Evolutionary conservation across 2,113 vertebrate genomes (phyloP).

Genomic region (Octodon degus): DNA sequence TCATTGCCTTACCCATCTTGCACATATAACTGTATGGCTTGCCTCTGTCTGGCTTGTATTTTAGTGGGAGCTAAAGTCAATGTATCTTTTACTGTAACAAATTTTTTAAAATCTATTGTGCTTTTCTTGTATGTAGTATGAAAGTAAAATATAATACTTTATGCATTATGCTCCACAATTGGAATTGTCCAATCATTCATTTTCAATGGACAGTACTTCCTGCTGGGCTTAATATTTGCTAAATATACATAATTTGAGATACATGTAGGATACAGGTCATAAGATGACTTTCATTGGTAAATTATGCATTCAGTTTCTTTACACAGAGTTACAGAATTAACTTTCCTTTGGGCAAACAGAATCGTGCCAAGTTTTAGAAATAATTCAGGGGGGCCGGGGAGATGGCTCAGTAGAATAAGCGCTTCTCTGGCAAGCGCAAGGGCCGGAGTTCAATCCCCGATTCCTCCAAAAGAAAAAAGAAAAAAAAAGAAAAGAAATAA

Average conservation of each 20-base stretch:
- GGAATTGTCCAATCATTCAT: slow-evolving; percentile 69
- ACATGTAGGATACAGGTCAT: background rate
- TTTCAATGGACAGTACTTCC: slow-evolving; percentile 34
- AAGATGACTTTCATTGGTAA: slow-evolving; percentile 18
- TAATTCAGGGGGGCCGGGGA: background rate
- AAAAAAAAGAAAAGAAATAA: background rate
- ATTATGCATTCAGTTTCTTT: slow-evolving; percentile 23
- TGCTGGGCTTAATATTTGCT: background rate
- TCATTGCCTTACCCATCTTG: too few species aligned
- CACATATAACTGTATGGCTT: too few species aligned
- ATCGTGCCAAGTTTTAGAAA: background rate
- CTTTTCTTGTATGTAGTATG: slow-evolving; percentile 36
- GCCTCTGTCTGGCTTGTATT: too few species aligned
- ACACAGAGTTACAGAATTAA: background rate
- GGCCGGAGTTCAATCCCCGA: too few species aligned
- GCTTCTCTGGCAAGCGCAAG: too few species aligned
- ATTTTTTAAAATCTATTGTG: background rate
- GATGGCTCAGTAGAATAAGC: too few species aligned
- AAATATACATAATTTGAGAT: background rate
- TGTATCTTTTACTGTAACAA: background rate
- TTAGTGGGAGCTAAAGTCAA: background rate
- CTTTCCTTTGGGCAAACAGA: background rate
- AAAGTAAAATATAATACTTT: slow-evolving; percentile 73
- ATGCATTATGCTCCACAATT: slow-evolving; percentile 76
- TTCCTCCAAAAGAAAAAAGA: too few species aligned